Conservation (phyloP, 1,140 invertebrate genomes). For the Aethina tumida region DNA sequence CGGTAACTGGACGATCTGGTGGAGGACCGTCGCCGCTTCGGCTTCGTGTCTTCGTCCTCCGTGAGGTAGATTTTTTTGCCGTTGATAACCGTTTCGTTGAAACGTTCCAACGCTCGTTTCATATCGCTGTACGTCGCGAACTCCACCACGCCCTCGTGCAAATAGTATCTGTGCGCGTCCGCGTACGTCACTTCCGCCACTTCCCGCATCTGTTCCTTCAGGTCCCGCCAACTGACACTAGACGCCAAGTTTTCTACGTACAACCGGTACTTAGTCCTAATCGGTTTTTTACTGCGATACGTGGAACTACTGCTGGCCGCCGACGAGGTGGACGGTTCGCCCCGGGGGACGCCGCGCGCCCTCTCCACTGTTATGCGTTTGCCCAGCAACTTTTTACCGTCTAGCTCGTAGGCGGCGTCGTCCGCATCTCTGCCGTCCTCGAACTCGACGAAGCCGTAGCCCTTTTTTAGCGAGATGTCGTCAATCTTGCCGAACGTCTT, state of each 20-base stretch:
- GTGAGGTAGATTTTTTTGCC: slow-evolving; percentile 12
- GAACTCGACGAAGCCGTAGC: slow-evolving; percentile 99
- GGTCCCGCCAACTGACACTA: slow-evolving; percentile 97
- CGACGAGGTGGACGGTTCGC: slow-evolving; percentile 26
- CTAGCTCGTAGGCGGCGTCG: slow-evolving; percentile 92
- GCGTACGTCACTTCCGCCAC: slow-evolving; percentile 97
- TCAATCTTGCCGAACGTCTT: too few species aligned
- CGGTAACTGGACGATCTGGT: slow-evolving; percentile 7
- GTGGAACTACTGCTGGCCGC: slow-evolving; percentile 12
- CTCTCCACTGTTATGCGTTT: slow-evolving; percentile 82
- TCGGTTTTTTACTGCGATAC: too few species aligned
- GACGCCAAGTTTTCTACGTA: slow-evolving; percentile 95
- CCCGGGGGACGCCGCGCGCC: slow-evolving; percentile 61
- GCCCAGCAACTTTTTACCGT: slow-evolving; percentile 88
- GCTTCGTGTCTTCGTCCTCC: slow-evolving; percentile 18
- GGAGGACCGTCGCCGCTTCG: neutral
- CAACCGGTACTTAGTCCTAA: slow-evolving; percentile 88
- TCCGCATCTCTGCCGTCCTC: slow-evolving; percentile 94
- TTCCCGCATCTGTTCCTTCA: slow-evolving; percentile 97
- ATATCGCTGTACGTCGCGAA: slow-evolving; percentile 83
- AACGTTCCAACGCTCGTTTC: slow-evolving; percentile 87
- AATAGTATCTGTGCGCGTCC: slow-evolving; percentile 71
- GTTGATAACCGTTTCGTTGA: slow-evolving; percentile 51
- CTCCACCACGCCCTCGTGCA: slow-evolving; percentile 84
- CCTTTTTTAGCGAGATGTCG: too few species aligned